Evolutionary conservation across 2,888 invertebrate species (phyloP), one percentile per base, ranked within the genome.

Genomic region (Suillia variegata): DNA sequence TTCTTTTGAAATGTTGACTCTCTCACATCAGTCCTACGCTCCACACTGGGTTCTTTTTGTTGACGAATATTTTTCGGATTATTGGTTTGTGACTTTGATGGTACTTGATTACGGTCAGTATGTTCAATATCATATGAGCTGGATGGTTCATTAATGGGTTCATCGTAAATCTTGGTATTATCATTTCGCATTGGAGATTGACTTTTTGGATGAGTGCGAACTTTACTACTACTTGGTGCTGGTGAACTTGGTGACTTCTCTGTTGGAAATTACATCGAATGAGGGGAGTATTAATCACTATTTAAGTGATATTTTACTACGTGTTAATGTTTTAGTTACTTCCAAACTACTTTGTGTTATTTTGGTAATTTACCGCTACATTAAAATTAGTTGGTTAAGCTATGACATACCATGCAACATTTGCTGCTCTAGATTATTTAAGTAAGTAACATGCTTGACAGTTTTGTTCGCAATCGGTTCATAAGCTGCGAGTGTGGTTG

Each of bases 11-110:
- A 72, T 18, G 70, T 73, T 2, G 69, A 69, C 56, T 78, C 73
- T 42, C 75, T 69, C 59, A 67, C 64, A 50, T 72, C 66, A 42
- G 70, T 67, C 45, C 70, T 72, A 66, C 70, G 68, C 53, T 73
- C 74, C 57, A 69, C 63, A 61, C 62, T 71, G 2, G 63, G 62
- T 62, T 67, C 63, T 63, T 58, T 66, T 38, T 58, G 59, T 53
- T 62, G 55, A 33, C 55, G 56, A 57, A 62, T 61, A 65, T 58
- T 62, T 59, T 47, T 56, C 45, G 50, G 38, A 55, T 53, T 54
- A 54, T 61, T 66, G 63, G 67, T 66, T 59, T 59, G 12, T 65
- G 63, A 47, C 55, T 54, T 63, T 47, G 58, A 53, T 59, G 65
- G 62, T 59, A 62, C 4, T 3, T 20, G 18, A 64, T 55, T 59